phyloP scores from a whole-genome alignment of 2,797 vertebrate genomes.

The Semaprochilodus insignis region DNA sequence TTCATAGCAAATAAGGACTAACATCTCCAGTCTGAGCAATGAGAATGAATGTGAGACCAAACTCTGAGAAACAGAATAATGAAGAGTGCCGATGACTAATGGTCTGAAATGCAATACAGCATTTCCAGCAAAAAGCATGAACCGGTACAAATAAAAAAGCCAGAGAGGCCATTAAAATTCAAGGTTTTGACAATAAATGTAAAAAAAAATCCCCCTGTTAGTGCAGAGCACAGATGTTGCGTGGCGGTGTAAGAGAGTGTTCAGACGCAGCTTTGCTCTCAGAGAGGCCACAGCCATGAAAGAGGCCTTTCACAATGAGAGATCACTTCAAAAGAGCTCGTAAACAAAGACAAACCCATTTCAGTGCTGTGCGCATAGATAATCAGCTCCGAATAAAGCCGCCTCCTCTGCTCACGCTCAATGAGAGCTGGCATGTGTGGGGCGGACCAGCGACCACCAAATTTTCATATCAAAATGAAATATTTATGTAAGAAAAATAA shows the following conservation, averaged over 20 bases:
- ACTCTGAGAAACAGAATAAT: not conserved
- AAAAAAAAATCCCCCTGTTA: conserved; percentile 59
- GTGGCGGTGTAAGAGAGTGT: conserved; percentile 62
- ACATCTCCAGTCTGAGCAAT: not conserved
- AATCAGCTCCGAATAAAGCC: conserved; percentile 79
- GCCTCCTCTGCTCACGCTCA: conserved; percentile 36
- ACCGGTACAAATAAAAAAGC: conserved; percentile 61
- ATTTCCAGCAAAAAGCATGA: conserved; percentile 63
- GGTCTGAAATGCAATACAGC: conserved; percentile 52
- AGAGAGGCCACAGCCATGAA: conserved; percentile 72
- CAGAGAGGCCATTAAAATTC: conserved; percentile 67
- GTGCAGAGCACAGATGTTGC: conserved; percentile 72
- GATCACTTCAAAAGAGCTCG: conserved; percentile 83
- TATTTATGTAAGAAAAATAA: conserved; percentile 75
- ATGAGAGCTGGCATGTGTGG: conserved; percentile 56
- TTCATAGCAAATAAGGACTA: not conserved
- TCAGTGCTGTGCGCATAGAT: conserved; percentile 73
- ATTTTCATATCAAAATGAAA: conserved; percentile 74
- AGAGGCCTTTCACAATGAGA: conserved; percentile 75
- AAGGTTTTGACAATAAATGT: conserved; percentile 64
- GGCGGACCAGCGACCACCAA: conserved; percentile 48
- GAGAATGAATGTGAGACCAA: conserved; percentile 16
- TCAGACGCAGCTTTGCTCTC: conserved; percentile 59
- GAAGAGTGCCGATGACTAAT: conserved; percentile 20
- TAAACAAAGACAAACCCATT: conserved; percentile 78